Evolutionary conservation across 1,140 invertebrate species (phyloP), one percentile per base, ranked within the genome.

Genomic region (Onthophagus taurus): DNA sequence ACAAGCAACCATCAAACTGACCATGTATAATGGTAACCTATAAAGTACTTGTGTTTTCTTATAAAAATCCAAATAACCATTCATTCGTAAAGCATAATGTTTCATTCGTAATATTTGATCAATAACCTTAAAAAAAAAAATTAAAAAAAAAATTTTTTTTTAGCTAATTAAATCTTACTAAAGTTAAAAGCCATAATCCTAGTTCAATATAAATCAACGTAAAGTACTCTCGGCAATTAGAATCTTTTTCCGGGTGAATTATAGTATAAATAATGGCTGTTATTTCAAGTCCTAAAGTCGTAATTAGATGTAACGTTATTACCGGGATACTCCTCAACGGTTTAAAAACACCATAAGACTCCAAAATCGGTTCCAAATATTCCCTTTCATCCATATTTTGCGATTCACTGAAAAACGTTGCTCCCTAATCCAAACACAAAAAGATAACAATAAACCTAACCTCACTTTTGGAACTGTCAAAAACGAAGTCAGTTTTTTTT

Each of bases 41-140:
- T 76, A 70, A 31, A 75, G 71, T 31, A 70, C 65, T 52, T 72
- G 69, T 3, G 74, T 79, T 4, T 72, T 71, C 39, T 77, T 72
- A 60, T 80, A 77, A 55, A 81, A 81, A 20, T 81, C 77, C 42
- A 80, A 65, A 51, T 80, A 81, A 17, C 78, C 78, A 51, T 69
- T 69, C 44, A 79, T 63, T 37, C 77, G 65, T 16, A 80, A 58
- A 39, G 65, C 59, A 49, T 77, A 69, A 55, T 81, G 79, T 44
- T 66, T 71, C 8, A 55, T 57, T 57, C 74, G 75, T 1, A 75
- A 59, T 33, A 76, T 52, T 49, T 75, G 67, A 60, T 80, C 76
- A 14, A 72, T 59, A 11, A 77, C 38, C 72, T 75, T 50, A 9
- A 56, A 61, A 41, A 31, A 43, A 42, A 45, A 21, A 5, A 44